A percentile compares a stretch with the other conserved stretches of the same genome.
Conservation (phyloP, 2,888 invertebrate genomes). For the Pheosia tremula region DNA sequence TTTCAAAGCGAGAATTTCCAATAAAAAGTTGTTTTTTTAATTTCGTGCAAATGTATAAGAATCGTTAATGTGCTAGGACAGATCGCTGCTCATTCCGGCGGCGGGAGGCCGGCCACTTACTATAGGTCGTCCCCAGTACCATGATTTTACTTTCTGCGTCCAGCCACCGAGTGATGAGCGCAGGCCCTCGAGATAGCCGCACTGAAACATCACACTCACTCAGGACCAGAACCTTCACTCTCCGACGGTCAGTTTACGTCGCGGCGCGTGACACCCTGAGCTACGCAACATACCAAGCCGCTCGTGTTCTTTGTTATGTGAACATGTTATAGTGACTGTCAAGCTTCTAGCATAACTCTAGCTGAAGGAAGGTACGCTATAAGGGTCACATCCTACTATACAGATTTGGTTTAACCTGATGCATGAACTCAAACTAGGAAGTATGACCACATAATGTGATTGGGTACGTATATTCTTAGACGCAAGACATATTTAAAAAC, state of each 20-base stretch:
- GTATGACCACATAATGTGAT: conserved; percentile 26
- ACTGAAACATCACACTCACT: conserved; percentile 89
- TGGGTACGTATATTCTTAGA: background rate
- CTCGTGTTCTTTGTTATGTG: conserved; percentile 58
- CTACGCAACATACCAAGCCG: conserved; percentile 38
- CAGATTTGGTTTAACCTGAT: conserved; percentile 31
- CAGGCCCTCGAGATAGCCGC: conserved; percentile 96
- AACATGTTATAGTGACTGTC: conserved; percentile 57
- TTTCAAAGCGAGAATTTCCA: conserved; percentile 77
- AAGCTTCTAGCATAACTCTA: conserved; percentile 64
- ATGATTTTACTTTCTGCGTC: conserved; percentile 98
- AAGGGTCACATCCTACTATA: conserved; percentile 36
- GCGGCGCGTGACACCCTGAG: conserved; percentile 35
- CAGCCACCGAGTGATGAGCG: conserved; percentile 97
- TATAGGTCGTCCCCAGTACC: conserved; percentile 98
- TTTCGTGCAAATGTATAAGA: conserved; percentile 78
- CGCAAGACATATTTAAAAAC: background rate
- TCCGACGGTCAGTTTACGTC: conserved; percentile 37
- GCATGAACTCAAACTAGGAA: conserved; percentile 32
- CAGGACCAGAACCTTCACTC: conserved; percentile 69
- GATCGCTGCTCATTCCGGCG: conserved; percentile 73
- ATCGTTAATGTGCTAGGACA: conserved; percentile 81
- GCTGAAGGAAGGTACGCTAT: conserved; percentile 48
- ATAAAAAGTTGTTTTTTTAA: conserved; percentile 54
- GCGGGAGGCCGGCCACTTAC: conserved; percentile 89